Percentiles rank a stretch among this genome's conserved stretches.
Evolutionary conservation across 2,888 invertebrate species (phyloP).

Genomic region (Morpho deidamia): DNA sequence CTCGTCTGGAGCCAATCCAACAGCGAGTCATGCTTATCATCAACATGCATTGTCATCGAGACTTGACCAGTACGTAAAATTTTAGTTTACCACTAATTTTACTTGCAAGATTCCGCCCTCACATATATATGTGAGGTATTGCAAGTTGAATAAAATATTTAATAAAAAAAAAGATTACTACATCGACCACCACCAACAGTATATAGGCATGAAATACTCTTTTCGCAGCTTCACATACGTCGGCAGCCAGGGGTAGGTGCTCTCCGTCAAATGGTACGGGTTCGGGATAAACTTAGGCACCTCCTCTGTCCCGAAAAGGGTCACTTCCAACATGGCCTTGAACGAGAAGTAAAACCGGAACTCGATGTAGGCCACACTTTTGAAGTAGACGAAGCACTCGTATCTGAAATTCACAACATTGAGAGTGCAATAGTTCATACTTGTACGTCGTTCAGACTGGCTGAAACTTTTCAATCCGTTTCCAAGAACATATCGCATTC

Average conservation of each 20-base stretch:
- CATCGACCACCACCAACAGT: slow-evolving; percentile 25
- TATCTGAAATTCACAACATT: slow-evolving; percentile 31
- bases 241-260: slow-evolving; percentile 32
- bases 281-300: slow-evolving; percentile 25
- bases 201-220: slow-evolving; percentile 21
- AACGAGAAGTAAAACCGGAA: slow-evolving; percentile 51
- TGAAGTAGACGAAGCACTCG: slow-evolving; percentile 51
- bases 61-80: no score
- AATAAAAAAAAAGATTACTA: background rate
- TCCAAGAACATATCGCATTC: no score
- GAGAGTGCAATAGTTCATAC: no score
- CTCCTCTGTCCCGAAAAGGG: slow-evolving; percentile 39
- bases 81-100: no score
- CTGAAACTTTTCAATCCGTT: no score
- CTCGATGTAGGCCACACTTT: slow-evolving; percentile 43
- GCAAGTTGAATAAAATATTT: no score
- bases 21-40: no score
- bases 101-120: no score
- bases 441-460: no score
- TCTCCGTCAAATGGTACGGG: slow-evolving; percentile 31
- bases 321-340: slow-evolving; percentile 36
- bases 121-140: no score
- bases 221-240: slow-evolving; percentile 20
- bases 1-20: no score
- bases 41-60: no score